phyloP scores from a whole-genome alignment of 2,113 vertebrate genomes.

The Salvelinus alpinus region DNA sequence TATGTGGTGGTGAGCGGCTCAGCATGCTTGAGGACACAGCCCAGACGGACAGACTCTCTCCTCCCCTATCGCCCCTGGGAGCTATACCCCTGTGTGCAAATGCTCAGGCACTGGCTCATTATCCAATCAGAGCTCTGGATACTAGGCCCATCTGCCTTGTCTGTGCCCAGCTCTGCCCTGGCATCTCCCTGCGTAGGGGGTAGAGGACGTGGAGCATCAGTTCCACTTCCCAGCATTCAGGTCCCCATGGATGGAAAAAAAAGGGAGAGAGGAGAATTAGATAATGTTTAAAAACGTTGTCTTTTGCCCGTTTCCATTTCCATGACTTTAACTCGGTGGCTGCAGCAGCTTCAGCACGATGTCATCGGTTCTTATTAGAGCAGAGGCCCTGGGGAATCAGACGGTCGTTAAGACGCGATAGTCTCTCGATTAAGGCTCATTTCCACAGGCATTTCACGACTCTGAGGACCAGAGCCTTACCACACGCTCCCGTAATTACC shows the following conservation, averaged over 20 bases:
- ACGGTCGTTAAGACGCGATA: not conserved
- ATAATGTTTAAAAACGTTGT: too few species aligned
- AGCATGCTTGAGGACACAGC: not conserved
- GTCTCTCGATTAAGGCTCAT: slow-evolving; percentile 9
- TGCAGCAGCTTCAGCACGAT: not conserved
- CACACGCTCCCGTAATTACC: not conserved
- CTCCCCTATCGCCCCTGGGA: not conserved
- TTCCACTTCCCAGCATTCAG: slow-evolving; percentile 20
- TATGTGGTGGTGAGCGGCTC: not conserved
- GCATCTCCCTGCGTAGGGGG: slow-evolving; percentile 6
- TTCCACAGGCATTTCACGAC: not conserved
- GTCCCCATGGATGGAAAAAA: not conserved
- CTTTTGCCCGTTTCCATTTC: too few species aligned
- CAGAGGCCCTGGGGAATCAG: not conserved
- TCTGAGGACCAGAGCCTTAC: not conserved
- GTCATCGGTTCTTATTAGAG: not conserved
- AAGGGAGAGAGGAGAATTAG: not conserved
- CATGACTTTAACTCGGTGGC: not conserved
- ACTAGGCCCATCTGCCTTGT: slow-evolving; percentile 37
- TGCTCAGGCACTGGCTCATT: not conserved
- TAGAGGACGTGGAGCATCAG: slow-evolving; percentile 1
- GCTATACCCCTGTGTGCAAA: not conserved
- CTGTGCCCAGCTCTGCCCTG: slow-evolving; percentile 18
- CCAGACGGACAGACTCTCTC: not conserved
- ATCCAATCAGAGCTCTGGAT: slow-evolving; percentile 19